Base-by-base conservation (phyloP, 64 coral and sea anemone genomes). In the Porites lutea region DNA sequence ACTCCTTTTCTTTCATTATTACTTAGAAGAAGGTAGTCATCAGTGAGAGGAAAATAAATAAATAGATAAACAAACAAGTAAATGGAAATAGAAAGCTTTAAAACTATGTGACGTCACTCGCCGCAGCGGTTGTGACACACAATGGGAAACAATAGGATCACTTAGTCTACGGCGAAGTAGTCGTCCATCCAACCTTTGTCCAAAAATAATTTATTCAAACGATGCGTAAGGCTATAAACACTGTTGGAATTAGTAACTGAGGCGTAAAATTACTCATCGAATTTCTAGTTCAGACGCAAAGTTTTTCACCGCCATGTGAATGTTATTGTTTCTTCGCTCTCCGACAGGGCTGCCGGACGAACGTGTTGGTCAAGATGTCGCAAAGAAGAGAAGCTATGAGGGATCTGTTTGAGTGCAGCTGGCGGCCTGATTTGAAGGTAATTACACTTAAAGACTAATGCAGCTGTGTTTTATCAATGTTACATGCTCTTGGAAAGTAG, bases 381-480 rank as follows among this genome's bases (percentile, higher is more conserved):
- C 81, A 84, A 63, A 65, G 48, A 19, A 69, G 21, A 23, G 81
- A 84, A 68, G 44, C 81, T 52, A 21, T 84, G 81, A 51, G 16
- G 0, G 81, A 84, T 22, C 48, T 68, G 45, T 12, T 84, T 68
- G 48, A 84, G 12, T 84, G 81, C 81, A 68, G 45, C 81, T 84
- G 81, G 81, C 48, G 81, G 14, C 81, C 81, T 10, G 81, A 84
- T 84, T 49, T 84, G 19, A 84, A 84, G 63, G 81, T 84, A 84
- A 84, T 50, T 45, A 47, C 21, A 51, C 6, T 51, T 68, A 20
- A 22, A 68, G 44, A 67, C 6, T 64, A 65, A 68, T 55, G 37
- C 61, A 84, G 81, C 48, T 84, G 47, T 82, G 10, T 21, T 4
- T 67, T 49, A 52, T 49, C 60, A 82, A 19, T 82, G 59, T 63